A percentile compares a stretch with the other conserved stretches of the same genome.
These are phyloP conservation scores for Lagria hirta DNA, from an alignment of 2,888 invertebrate genomes.

Conservation along the genomic window DNA sequence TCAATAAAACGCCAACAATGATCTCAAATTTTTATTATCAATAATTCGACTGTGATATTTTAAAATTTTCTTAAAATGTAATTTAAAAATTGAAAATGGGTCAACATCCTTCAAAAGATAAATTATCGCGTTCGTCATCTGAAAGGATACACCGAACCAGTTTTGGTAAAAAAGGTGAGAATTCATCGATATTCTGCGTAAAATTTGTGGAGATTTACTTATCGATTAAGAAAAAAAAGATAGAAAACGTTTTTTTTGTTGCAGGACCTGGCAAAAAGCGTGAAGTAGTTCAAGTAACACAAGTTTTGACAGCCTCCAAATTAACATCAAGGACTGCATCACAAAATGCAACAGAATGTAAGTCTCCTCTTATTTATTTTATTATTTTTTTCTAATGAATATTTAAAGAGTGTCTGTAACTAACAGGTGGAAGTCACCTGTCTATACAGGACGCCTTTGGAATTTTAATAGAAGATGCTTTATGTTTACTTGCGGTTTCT, in stretches of 20 bases:
- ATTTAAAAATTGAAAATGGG: constrained; percentile 60
- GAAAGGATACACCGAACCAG: constrained; percentile 62
- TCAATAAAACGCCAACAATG: not conserved
- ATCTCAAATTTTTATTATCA: too few relatives aligned
- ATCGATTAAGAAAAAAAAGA: not conserved
- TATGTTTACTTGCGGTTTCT: too few relatives aligned
- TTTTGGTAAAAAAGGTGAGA: constrained; percentile 66
- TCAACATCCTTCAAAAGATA: constrained; percentile 76
- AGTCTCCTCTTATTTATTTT: constrained; percentile 31
- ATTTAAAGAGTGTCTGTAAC: constrained; percentile 7
- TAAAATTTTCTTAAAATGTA: constrained; percentile 14
- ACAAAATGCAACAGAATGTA: constrained; percentile 44
- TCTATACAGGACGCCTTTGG: constrained; percentile 21
- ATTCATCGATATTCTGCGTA: not conserved
- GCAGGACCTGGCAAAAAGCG: constrained; percentile 47
- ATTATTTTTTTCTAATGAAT: constrained; percentile 14
- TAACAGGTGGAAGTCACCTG: constrained; percentile 36
- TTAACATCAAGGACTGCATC: constrained; percentile 41
- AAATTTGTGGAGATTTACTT: not conserved
- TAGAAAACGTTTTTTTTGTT: constrained; percentile 33
- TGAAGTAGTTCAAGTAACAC: constrained; percentile 49
- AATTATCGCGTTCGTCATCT: constrained; percentile 67
- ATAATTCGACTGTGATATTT: constrained; percentile 22
- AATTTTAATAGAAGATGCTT: too few relatives aligned
- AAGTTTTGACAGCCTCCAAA: constrained; percentile 49